These are phyloP conservation scores for Aplochiton taeniatus DNA, from an alignment of 2,797 vertebrate species.

Conservation along the genomic window DNA sequence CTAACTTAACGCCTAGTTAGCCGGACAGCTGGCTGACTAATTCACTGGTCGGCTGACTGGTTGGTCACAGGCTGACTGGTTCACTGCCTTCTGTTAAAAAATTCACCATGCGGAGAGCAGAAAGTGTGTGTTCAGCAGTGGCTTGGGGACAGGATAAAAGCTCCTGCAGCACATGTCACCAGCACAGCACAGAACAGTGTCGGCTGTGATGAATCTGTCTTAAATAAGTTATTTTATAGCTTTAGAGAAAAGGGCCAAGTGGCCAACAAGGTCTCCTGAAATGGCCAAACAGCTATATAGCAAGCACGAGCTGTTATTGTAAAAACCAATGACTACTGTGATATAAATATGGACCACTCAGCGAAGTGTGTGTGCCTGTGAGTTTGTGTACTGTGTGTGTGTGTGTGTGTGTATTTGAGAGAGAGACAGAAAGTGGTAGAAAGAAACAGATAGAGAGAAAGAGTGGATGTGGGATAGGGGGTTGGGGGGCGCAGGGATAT, in stretches of 20 bases:
- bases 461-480: too few species aligned
- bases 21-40: too few species aligned
- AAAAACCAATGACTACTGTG: conserved; percentile 4
- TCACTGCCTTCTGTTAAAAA: conserved; percentile 47
- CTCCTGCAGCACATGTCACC: conserved; percentile 42
- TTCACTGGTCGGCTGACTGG: too few species aligned
- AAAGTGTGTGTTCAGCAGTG: conserved; percentile 55
- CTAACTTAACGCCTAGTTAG: too few species aligned
- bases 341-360: conserved; percentile 7
- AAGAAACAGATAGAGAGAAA: too few species aligned
- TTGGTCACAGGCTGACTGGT: too few species aligned
- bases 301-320: conserved; percentile 18
- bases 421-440: too few species aligned
- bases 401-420: not conserved
- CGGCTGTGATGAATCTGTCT: conserved; percentile 43
- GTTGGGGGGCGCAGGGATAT: too few species aligned
- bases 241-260: conserved; percentile 7
- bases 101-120: conserved; percentile 49
- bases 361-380: not conserved
- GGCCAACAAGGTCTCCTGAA: not conserved
- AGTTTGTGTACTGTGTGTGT: not conserved
- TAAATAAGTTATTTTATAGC: conserved; percentile 51
- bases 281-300: conserved; percentile 10
- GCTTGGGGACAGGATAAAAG: conserved; percentile 54
- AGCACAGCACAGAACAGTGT: conserved; percentile 22